Evolutionary conservation across 35 echinoderm and acorn worm species (phyloP).

Genomic region (Chiridota heheva): DNA sequence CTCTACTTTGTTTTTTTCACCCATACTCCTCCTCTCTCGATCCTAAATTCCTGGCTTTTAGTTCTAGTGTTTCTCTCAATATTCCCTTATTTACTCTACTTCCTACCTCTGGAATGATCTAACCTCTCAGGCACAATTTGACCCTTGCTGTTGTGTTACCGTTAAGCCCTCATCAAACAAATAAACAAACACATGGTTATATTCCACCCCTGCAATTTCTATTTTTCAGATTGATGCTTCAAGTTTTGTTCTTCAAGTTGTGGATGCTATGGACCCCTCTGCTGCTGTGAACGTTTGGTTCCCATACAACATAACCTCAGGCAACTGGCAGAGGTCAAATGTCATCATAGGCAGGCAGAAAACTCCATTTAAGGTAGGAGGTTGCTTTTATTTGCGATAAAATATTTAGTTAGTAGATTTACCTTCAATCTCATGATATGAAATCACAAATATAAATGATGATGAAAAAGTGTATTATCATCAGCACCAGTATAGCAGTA

Average conservation of each 20-base stretch:
- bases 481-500: too few species aligned
- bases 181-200: neutral
- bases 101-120: neutral
- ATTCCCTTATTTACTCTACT: neutral
- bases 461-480: too few species aligned
- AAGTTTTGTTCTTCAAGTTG: neutral
- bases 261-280: neutral
- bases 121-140: neutral
- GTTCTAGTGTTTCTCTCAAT: too few species aligned
- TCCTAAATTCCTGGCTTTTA: too few species aligned
- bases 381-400: too few species aligned
- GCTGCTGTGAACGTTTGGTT: neutral
- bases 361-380: conserved; percentile 26
- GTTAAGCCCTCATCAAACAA: neutral
- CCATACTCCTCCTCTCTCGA: too few species aligned
- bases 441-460: too few species aligned
- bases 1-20: too few species aligned
- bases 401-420: too few species aligned
- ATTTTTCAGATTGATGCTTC: neutral
- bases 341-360: conserved; percentile 29
- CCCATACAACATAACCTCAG: neutral
- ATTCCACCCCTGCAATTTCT: neutral
- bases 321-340: conserved; percentile 12
- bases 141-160: neutral
- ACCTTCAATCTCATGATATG: too few species aligned